Percentiles rank a stretch among this genome's conserved stretches.
Evolutionary conservation across 2,797 vertebrate genomes (phyloP).

Genomic region (Dromococcyx pavoninus): DNA sequence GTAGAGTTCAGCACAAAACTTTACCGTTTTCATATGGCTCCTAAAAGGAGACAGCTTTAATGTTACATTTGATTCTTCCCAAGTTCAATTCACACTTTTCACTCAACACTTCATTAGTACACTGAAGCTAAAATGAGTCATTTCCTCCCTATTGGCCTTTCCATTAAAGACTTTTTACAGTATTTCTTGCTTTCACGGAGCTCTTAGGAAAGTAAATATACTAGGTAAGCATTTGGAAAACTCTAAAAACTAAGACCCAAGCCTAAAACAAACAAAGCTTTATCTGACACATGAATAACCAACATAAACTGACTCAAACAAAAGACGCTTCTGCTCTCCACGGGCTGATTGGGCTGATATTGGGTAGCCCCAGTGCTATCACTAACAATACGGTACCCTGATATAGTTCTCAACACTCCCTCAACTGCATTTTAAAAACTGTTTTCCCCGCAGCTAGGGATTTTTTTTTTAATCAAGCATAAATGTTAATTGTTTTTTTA

Average conservation of each 20-base stretch:
- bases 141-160: not conserved
- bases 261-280: not conserved
- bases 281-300: not conserved
- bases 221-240: not conserved
- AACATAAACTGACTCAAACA: not conserved
- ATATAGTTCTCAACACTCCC: not conserved
- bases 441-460: not conserved
- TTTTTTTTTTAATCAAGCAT: not conserved
- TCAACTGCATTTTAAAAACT: not conserved
- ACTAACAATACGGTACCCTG: not conserved
- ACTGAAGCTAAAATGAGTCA: not conserved
- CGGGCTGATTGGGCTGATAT: not conserved
- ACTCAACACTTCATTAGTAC: not conserved
- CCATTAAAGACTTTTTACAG: not conserved
- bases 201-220: slow-evolving; percentile 3
- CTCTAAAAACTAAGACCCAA: not conserved
- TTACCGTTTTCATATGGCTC: not conserved
- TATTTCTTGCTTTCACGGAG: not conserved
- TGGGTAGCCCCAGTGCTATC: not conserved
- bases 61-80: not conserved
- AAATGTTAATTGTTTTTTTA: not conserved
- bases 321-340: not conserved
- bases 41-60: not conserved
- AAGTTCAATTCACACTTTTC: not conserved
- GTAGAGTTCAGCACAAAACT: not conserved